phyloP scores from a whole-genome alignment of 1,140 invertebrate genomes.

The Monomorium pharaonis region DNA sequence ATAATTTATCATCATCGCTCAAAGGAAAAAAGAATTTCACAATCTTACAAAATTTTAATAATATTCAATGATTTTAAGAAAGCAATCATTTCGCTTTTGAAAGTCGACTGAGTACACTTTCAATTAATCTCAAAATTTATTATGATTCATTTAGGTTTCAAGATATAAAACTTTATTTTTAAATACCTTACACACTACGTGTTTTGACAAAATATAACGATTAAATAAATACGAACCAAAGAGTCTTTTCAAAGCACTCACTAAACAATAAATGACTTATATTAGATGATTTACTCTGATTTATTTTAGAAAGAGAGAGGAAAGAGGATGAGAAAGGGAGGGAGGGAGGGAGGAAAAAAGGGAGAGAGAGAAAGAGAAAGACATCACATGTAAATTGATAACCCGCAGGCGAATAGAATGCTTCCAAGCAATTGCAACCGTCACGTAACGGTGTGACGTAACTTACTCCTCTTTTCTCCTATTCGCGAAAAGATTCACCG shows the following conservation, averaged over 20 bases:
- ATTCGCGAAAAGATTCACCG: constrained; percentile 22
- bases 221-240: neutral
- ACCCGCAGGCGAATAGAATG: neutral
- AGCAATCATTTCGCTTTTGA: neutral
- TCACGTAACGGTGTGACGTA: constrained; percentile 31
- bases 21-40: neutral
- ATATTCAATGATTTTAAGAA: neutral
- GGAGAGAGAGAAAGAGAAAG: neutral
- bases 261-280: neutral
- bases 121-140: neutral
- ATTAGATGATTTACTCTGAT: neutral
- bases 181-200: neutral
- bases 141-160: neutral
- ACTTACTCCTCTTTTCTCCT: neutral
- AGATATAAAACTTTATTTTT: neutral
- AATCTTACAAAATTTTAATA: neutral
- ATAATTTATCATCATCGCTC: neutral
- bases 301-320: neutral
- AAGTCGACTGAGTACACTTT: neutral
- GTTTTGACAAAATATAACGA: neutral
- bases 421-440: constrained; percentile 28
- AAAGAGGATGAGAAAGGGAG: neutral
- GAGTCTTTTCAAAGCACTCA: neutral
- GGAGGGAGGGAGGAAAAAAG: neutral
- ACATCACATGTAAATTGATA: neutral